These are phyloP conservation scores for Sebastes itinus DNA, from an alignment of 2,797 vertebrate species.

Conservation along the genomic window DNA sequence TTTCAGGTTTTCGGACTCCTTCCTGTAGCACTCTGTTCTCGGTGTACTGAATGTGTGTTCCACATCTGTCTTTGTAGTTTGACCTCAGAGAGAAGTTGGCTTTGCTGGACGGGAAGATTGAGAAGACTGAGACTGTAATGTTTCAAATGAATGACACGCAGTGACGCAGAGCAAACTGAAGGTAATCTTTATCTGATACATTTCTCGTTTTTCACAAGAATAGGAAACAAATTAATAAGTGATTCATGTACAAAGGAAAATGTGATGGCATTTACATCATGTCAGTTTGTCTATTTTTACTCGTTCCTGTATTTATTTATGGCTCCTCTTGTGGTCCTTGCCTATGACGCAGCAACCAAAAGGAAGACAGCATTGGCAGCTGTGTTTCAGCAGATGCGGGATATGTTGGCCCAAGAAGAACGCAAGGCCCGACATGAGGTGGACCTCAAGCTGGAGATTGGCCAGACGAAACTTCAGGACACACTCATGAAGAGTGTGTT, in stretches of 20 bases:
- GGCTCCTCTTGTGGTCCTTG: neutral
- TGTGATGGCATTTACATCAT: neutral
- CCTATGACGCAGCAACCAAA: slow-evolving; percentile 78
- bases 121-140: slow-evolving; percentile 72
- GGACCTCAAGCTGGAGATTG: slow-evolving; percentile 84
- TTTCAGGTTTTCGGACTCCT: too few species aligned
- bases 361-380: slow-evolving; percentile 76
- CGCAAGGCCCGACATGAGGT: slow-evolving; percentile 66
- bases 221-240: neutral
- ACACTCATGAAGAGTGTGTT: slow-evolving; percentile 61
- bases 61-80: slow-evolving; percentile 57
- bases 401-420: slow-evolving; percentile 83
- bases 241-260: neutral
- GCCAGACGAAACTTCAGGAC: slow-evolving; percentile 74
- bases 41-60: neutral
- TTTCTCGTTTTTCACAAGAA: neutral
- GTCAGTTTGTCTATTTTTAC: neutral
- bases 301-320: neutral
- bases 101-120: slow-evolving; percentile 80
- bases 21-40: neutral
- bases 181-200: slow-evolving; percentile 72
- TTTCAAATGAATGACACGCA: slow-evolving; percentile 68
- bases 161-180: slow-evolving; percentile 71
- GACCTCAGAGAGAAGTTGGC: slow-evolving; percentile 79
- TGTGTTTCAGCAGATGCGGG: slow-evolving; percentile 85